phyloP scores from a whole-genome alignment of 2,113 vertebrate genomes.

The Hippolais icterina region DNA sequence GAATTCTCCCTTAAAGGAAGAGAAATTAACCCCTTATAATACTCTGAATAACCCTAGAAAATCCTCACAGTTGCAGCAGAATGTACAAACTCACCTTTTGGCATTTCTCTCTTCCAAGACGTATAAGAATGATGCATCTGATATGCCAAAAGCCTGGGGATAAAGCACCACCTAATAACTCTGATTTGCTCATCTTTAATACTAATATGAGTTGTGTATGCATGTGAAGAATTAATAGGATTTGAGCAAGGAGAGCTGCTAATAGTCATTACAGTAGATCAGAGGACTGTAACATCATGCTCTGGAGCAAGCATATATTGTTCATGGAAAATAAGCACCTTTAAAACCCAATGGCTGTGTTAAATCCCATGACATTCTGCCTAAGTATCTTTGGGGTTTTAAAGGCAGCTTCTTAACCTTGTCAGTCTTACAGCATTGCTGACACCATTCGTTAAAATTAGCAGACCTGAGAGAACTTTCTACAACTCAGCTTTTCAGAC shows the following conservation, averaged over 20 bases:
- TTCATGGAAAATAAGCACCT: not conserved
- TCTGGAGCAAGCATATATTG: not conserved
- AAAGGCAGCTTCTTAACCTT: not conserved
- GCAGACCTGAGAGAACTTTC: not conserved
- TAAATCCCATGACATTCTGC: not conserved
- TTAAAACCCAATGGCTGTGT: not conserved
- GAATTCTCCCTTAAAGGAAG: not conserved
- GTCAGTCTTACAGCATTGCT: not conserved
- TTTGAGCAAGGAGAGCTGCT: not conserved
- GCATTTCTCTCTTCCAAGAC: not conserved
- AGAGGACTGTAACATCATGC: not conserved
- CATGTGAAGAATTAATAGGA: not conserved
- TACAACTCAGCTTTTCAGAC: not conserved
- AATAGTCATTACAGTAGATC: not conserved
- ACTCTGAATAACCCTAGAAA: not conserved
- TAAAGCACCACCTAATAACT: not conserved
- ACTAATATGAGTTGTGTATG: not conserved
- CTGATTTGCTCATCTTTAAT: not conserved
- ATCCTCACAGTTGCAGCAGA: not conserved
- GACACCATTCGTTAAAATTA: not conserved
- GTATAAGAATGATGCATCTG: not conserved
- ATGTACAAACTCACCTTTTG: not conserved
- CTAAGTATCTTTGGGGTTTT: not conserved
- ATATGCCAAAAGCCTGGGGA: not conserved
- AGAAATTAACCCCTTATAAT: not conserved